Evolutionary conservation across 2,113 vertebrate genomes (phyloP).

Genomic region (Benitochromis conjunctus): DNA sequence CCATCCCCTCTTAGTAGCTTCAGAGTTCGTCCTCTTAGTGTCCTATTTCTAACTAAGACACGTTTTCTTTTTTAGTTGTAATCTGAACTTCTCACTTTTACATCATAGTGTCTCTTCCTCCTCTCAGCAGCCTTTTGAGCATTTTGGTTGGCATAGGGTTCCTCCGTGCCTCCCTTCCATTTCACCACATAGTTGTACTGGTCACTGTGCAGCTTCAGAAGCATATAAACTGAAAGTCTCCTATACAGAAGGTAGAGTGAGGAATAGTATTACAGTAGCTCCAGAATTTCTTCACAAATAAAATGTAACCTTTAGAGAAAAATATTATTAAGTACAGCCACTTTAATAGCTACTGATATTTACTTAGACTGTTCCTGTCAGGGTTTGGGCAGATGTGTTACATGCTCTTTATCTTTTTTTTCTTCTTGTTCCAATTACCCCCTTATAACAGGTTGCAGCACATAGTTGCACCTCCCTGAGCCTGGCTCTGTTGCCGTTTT

Average conservation of each 20-base stretch:
- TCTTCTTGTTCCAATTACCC: not conserved
- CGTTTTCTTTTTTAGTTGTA: no score
- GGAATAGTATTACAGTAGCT: not conserved
- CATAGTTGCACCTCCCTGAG: not conserved
- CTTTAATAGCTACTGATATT: not conserved
- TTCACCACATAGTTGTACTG: not conserved
- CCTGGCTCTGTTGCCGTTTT: not conserved
- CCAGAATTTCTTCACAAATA: not conserved
- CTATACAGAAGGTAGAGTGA: not conserved
- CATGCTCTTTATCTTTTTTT: not conserved
- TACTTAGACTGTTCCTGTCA: not conserved
- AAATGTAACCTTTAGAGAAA: not conserved
- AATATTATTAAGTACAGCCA: not conserved
- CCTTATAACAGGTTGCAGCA: not conserved
- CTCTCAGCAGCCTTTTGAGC: not conserved
- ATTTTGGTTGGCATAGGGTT: not conserved
- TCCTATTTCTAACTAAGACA: not conserved
- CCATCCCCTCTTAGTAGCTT: not conserved
- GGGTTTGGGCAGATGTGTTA: not conserved
- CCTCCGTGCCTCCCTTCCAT: not conserved
- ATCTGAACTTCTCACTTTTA: not conserved
- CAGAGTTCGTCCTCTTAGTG: not conserved
- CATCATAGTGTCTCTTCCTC: not conserved
- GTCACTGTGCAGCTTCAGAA: not conserved
- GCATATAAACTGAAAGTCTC: not conserved